Evolutionary conservation across 1,140 invertebrate genomes (phyloP), one percentile per base, ranked within the genome.

Genomic region (Philopotamus ludificatus): DNA sequence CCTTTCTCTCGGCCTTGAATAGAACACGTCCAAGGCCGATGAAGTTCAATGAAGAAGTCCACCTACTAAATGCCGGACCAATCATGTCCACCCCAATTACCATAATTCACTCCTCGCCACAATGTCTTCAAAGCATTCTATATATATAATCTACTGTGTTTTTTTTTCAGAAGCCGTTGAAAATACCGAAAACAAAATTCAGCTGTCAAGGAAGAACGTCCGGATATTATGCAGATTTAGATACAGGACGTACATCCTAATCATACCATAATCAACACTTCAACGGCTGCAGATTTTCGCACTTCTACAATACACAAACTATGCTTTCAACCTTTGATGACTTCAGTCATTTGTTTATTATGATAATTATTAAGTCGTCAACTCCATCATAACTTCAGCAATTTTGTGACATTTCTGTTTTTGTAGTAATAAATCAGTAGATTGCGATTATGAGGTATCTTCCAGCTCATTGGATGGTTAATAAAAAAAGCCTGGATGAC

Each of bases 141-240:
- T 34, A 7, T 12, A n/a, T n/a, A 34, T 7, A 34, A 12, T 34
- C 28, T 12, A 34, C 28, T 7, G 4, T 34, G 28, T 12, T 34
- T 34, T 34, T 12, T 34, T 34, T 34, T 34, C 28, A 66, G 67
- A 55, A 45, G 51, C 15, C 26, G 21, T 34, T 65, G 2, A 66
- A 44, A 45, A 63, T 70, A 20, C 67, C 67, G 7, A 70, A 60
- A 44, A 70, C 67, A 12, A 71, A 74, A 28, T 90, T 90, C 73
- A 84, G 83, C 2, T 90, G 88, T 67, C 73, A 81, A 28, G 86
- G 84, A 26, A 78, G 87, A 20, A 77, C 80, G 3, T 74, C 87
- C 10, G 89, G 89, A 0, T 90, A 89, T 74, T 91, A 90, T 73
- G 89, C 88, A 4, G 89, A 91, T 72, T 77, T 89, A 23, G 86